phyloP scores from a whole-genome alignment of 2,888 invertebrate species.

The Campoplex nolae region DNA sequence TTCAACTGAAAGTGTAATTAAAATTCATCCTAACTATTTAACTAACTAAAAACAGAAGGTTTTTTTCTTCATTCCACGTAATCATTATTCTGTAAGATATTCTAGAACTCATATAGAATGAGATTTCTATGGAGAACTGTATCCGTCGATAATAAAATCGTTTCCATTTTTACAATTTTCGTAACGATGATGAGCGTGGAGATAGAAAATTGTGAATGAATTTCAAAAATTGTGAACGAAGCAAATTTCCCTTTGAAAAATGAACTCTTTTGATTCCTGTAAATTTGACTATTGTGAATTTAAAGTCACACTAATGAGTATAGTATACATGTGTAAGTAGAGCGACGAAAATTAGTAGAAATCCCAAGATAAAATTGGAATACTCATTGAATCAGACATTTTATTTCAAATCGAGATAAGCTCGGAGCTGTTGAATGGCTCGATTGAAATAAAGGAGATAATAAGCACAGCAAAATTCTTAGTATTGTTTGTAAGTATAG shows the following conservation, averaged over 20 bases:
- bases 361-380: neutral
- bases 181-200: neutral
- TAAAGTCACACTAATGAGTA: neutral
- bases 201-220: neutral
- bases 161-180: neutral
- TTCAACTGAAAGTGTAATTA: neutral
- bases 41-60: neutral
- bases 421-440: conserved; percentile 46
- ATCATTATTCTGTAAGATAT: neutral
- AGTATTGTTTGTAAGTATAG: conserved; percentile 41
- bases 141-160: neutral
- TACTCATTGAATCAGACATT: conserved; percentile 9
- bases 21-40: neutral
- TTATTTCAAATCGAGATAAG: conserved; percentile 42
- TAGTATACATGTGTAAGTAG: neutral
- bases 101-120: neutral
- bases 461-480: conserved; percentile 14
- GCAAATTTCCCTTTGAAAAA: neutral
- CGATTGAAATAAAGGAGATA: conserved; percentile 10
- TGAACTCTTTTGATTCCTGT: neutral
- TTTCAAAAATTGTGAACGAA: conserved; percentile 15
- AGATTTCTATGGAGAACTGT: neutral
- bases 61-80: neutral
- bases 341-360: neutral
- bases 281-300: neutral